These are phyloP conservation scores for Oenanthe oenanthe DNA, from an alignment of 2,113 vertebrate genomes.

Conservation along the genomic window DNA sequence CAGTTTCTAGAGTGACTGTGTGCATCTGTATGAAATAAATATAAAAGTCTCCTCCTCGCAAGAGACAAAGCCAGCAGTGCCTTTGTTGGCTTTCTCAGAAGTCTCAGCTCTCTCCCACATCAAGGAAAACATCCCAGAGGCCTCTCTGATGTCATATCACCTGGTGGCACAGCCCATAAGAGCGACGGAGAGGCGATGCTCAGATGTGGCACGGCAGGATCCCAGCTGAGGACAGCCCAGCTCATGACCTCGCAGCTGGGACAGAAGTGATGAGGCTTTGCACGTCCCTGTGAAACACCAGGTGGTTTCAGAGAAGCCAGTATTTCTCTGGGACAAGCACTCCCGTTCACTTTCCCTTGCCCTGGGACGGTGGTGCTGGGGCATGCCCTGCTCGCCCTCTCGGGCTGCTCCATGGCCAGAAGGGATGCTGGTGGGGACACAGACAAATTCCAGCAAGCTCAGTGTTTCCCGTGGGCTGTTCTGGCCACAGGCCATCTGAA, in stretches of 20 bases:
- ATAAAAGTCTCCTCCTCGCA: background rate
- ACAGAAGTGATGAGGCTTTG: background rate
- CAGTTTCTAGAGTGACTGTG: background rate
- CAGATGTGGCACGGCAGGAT: rapidly evolving
- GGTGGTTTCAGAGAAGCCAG: background rate
- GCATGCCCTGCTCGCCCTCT: background rate
- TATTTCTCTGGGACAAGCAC: background rate
- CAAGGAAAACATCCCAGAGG: background rate
- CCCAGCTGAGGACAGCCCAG: background rate
- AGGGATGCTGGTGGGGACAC: background rate
- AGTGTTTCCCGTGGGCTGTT: rapidly evolving
- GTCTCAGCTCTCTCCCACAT: background rate
- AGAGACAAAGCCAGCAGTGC: background rate
- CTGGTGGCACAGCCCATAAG: background rate
- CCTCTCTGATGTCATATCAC: background rate
- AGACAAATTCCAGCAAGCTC: background rate
- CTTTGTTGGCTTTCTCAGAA: background rate
- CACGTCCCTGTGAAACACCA: rapidly evolving
- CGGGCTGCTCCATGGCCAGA: rapidly evolving
- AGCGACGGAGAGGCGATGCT: background rate
- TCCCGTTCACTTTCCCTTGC: background rate
- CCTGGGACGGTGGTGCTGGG: no score
- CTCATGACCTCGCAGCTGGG: rapidly evolving
- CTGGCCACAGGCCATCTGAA: background rate
- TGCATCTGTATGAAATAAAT: background rate